phyloP scores from a whole-genome alignment of 2,113 vertebrate genomes.

The Tricholaema leucomelas region DNA sequence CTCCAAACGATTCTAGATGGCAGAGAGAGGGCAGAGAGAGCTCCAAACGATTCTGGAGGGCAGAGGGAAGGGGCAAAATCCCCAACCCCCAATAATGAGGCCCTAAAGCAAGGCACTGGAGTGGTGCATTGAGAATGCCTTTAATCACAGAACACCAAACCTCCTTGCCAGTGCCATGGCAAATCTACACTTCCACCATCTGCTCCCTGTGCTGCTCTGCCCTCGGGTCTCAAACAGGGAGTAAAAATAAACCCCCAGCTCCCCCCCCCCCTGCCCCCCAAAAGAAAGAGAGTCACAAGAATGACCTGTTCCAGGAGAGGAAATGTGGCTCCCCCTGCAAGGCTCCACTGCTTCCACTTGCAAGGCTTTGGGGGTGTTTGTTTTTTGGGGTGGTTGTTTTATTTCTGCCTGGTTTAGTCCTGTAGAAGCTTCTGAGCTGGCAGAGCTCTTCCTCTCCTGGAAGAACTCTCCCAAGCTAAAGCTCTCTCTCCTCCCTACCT shows the following conservation, averaged over 20 bases:
- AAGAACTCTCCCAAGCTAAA: conserved; percentile 7
- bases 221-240: conserved; percentile 38
- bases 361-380: not conserved
- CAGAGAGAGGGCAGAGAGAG: too few species aligned
- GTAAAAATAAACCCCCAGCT: too few species aligned
- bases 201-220: conserved; percentile 26
- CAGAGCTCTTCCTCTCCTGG: not conserved
- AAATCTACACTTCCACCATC: conserved; percentile 42
- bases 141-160: conserved; percentile 68
- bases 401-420: conserved; percentile 28
- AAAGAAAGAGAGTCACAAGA: too few species aligned
- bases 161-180: conserved; percentile 48
- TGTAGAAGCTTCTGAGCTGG: conserved; percentile 7
- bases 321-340: conserved; percentile 40
- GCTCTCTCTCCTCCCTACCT: not conserved
- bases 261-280: too few species aligned
- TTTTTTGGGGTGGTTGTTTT: too few species aligned
- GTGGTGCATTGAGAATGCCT: conserved; percentile 58
- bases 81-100: too few species aligned
- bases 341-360: conserved; percentile 4
- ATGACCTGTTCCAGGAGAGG: conserved; percentile 43
- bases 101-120: not conserved
- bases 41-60: too few species aligned
- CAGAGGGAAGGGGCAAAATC: too few species aligned
- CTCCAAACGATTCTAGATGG: too few species aligned